These are phyloP conservation scores for Cheilosia vulpina DNA, from an alignment of 2,888 invertebrate genomes.

Conservation along the genomic window DNA sequence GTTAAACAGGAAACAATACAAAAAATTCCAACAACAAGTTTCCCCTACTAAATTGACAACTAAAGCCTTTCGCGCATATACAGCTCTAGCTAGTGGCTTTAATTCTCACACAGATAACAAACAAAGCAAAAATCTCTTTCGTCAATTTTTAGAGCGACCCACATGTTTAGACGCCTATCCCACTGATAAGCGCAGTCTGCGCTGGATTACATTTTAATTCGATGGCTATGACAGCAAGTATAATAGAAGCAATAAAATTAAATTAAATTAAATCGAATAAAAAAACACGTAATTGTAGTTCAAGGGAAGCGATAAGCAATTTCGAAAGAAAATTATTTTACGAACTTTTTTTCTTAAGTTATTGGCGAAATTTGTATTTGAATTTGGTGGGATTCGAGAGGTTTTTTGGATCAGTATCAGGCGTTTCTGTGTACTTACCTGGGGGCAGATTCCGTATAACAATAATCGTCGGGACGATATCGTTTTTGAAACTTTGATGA, in stretches of 20 bases:
- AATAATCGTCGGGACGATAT: no score
- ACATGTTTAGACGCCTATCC: constrained; percentile 51
- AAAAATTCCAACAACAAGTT: not conserved
- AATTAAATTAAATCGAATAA: not conserved
- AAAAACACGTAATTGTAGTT: constrained; percentile 36
- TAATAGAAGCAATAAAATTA: constrained; percentile 2
- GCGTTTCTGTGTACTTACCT: no score
- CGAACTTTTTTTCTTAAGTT: no score
- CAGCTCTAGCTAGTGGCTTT: not conserved
- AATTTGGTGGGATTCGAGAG: no score
- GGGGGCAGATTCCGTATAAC: no score
- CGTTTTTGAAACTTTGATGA: no score
- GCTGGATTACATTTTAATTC: not conserved
- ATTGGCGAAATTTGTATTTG: no score
- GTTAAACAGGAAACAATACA: no score
- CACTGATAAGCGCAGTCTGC: constrained; percentile 33
- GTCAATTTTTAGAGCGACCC: constrained; percentile 38
- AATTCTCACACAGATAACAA: constrained; percentile 16
- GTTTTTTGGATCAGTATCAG: no score
- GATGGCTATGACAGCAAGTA: not conserved
- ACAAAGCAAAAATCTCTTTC: constrained; percentile 13
- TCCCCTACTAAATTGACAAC: not conserved
- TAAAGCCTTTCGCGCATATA: not conserved
- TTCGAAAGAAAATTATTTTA: not conserved
- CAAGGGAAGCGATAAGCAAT: constrained; percentile 27